Evolutionary conservation across 2,888 invertebrate species (phyloP), one percentile per base, ranked within the genome.

Genomic region (Glyphotaelius pellucidus): DNA sequence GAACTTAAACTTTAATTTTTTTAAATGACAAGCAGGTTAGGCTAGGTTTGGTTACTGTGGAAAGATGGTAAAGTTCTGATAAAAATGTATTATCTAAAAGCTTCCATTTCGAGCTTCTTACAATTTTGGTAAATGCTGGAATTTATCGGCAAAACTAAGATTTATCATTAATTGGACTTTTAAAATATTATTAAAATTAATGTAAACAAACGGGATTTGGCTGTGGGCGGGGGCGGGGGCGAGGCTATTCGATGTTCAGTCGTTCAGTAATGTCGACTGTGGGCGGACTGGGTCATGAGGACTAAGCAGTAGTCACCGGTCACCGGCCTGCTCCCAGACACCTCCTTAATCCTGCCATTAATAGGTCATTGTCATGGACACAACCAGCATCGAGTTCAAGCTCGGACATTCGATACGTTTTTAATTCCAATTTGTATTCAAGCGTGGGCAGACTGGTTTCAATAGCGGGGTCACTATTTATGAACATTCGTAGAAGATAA

Each of bases 261-360:
- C 25, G 67, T 25, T 67, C 67, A 67, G 67, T n/a, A 67, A 67
- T 67, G 67, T 38, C 32, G 83, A 15, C 83, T 5, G 86, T 86
- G n/a, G 86, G 86, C 38, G 86, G 86, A 86, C 86, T 86, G 86
- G 86, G 86, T n/a, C 86, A 86, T 42, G 30, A 30, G 86, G 86
- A 86, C 47, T 67, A 9, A n/a, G 67, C 2, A 25, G 67, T 67
- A 67, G 67, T 25, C 67, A 30, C 38, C 25, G 30, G n/a, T 25
- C 86, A 25, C 12, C 30, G n/a, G 25, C 5, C 85, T 30, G 38
- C 42, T n/a, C 85, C 11, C 38, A n/a, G 35, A n/a, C 85, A 35
- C 32, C 81, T 32, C 30, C 25, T 38, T 25, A 15, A 35, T 38
- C 83, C 35, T 19, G 3, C 35, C 35, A 35, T 35, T 83, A 83